These are phyloP conservation scores for Parnassius apollo DNA, from an alignment of 2,888 invertebrate genomes.

Conservation along the genomic window DNA sequence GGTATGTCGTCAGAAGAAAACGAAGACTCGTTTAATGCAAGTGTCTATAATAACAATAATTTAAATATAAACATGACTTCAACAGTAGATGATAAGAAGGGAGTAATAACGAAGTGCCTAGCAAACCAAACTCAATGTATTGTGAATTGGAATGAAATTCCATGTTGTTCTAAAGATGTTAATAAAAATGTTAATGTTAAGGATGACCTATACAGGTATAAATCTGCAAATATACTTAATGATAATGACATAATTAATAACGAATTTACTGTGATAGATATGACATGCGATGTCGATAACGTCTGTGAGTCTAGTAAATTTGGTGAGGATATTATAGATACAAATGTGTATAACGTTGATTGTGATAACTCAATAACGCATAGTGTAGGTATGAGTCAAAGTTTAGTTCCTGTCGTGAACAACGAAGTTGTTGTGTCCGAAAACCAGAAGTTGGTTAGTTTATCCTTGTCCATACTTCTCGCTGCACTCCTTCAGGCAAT, in stretches of 20 bases:
- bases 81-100: constrained; percentile 46
- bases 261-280: constrained; percentile 72
- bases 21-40: constrained; percentile 61
- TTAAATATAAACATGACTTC: constrained; percentile 45
- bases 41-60: constrained; percentile 43
- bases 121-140: constrained; percentile 58
- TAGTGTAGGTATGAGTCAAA: constrained; percentile 59
- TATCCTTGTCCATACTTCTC: constrained; percentile 81
- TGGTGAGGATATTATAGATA: constrained; percentile 46
- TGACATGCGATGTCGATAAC: constrained; percentile 64
- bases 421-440: constrained; percentile 70
- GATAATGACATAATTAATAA: constrained; percentile 38
- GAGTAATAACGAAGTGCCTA: constrained; percentile 73
- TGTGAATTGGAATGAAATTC: constrained; percentile 73
- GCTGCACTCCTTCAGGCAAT: constrained; percentile 83
- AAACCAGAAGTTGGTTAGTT: constrained; percentile 78
- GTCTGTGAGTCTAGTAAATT: constrained; percentile 45
- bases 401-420: constrained; percentile 71
- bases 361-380: constrained; percentile 62
- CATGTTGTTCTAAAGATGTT: constrained; percentile 68
- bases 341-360: constrained; percentile 54
- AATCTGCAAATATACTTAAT: constrained; percentile 30
- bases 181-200: constrained; percentile 52
- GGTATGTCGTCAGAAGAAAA: constrained; percentile 77
- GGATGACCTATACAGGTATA: constrained; percentile 40